These are phyloP conservation scores for Cisticola juncidis DNA, from an alignment of 2,113 vertebrate species.

Conservation along the genomic window DNA sequence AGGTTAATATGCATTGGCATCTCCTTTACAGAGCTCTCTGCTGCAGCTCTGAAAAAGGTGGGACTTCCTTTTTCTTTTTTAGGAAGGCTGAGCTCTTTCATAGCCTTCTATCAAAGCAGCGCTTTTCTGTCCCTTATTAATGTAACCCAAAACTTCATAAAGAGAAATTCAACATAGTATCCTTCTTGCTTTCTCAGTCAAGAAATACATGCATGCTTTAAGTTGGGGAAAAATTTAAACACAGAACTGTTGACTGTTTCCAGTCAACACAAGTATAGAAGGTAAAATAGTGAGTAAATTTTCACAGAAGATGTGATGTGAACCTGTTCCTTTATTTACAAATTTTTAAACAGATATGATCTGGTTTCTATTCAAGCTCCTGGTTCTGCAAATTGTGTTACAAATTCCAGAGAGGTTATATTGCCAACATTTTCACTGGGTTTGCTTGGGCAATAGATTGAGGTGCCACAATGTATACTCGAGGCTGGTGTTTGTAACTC, in stretches of 20 bases:
- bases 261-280: neutral
- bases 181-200: neutral
- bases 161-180: neutral
- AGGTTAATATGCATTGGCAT: conserved; percentile 44
- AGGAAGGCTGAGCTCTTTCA: neutral
- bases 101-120: neutral
- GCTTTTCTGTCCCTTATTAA: neutral
- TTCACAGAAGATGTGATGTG: neutral
- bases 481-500: neutral
- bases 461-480: neutral
- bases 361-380: neutral
- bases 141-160: neutral
- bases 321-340: neutral
- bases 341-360: neutral
- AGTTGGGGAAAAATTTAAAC: neutral
- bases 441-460: fast-evolving
- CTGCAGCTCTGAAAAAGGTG: neutral
- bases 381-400: neutral
- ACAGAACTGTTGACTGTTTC: neutral
- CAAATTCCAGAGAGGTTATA: neutral
- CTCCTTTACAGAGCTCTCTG: neutral
- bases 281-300: neutral
- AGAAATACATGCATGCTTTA: neutral
- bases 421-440: neutral
- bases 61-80: neutral